These are phyloP conservation scores for Epizoanthus illoricatus DNA, from an alignment of 92 coral and sea anemone genomes.

Conservation along the genomic window DNA sequence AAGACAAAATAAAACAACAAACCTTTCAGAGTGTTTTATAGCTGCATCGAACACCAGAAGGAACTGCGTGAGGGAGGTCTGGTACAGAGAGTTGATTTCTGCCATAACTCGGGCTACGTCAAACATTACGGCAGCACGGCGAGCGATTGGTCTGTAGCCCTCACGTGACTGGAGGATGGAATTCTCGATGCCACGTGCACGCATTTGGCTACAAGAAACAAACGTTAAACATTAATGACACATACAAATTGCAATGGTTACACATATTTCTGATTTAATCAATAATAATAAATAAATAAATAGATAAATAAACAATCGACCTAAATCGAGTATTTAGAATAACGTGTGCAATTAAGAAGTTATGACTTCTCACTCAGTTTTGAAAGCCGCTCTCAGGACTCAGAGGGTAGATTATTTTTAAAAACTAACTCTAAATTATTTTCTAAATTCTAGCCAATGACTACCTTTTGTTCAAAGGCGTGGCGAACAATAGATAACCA, in stretches of 20 bases:
- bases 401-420: neutral
- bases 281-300: too few relatives aligned
- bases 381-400: too few relatives aligned
- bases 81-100: conserved; percentile 85
- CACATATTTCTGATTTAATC: neutral
- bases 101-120: conserved; percentile 94
- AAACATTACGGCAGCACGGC: conserved; percentile 99
- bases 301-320: neutral
- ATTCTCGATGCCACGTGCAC: conserved; percentile 90
- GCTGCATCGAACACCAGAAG: conserved; percentile 93
- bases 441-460: too few relatives aligned
- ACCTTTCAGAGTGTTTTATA: conserved; percentile 98
- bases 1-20: neutral
- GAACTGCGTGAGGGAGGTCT: conserved; percentile 92
- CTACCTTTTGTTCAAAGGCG: too few relatives aligned
- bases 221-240: neutral
- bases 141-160: conserved; percentile 98
- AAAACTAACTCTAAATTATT: neutral
- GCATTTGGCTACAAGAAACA: conserved; percentile 65
- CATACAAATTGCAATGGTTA: neutral
- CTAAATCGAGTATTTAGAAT: neutral
- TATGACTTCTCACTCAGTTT: too few relatives aligned
- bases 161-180: conserved; percentile 99
- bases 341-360: too few relatives aligned
- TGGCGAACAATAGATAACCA: too few relatives aligned